Conservation (phyloP, 2,113 vertebrate genomes). For the Serinus canaria region DNA sequence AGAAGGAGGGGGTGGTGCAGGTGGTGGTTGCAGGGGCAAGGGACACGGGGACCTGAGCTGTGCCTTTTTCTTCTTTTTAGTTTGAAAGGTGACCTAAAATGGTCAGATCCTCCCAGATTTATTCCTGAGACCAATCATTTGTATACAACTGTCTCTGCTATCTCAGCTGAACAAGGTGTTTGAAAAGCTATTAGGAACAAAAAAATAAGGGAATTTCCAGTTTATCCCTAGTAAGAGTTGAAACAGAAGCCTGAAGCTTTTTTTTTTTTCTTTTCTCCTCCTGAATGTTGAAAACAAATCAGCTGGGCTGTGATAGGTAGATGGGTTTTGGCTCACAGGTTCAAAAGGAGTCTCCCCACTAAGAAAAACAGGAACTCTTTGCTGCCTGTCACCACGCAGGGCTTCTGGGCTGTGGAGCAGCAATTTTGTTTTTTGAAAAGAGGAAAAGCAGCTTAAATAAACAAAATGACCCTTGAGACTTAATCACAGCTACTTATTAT, state of each 20-base stretch:
- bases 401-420: constrained; percentile 53
- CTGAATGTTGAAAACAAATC: neutral
- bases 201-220: neutral
- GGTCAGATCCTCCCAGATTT: neutral
- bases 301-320: neutral
- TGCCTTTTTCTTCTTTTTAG: neutral
- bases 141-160: neutral
- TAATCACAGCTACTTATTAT: constrained; percentile 58
- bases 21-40: neutral
- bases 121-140: neutral
- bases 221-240: neutral
- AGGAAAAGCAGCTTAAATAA: constrained; percentile 71
- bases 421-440: constrained; percentile 66
- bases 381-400: neutral
- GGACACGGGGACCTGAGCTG: neutral
- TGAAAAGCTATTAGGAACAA: neutral
- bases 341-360: constrained; percentile 53
- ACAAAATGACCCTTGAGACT: constrained; percentile 63
- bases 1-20: neutral
- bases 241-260: neutral
- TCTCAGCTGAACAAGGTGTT: neutral
- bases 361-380: constrained; percentile 71
- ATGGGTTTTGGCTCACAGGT: constrained; percentile 16
- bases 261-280: neutral
- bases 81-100: neutral